These are phyloP conservation scores for Phalacrocorax aristotelis DNA, from an alignment of 2,113 vertebrate genomes.

Conservation along the genomic window DNA sequence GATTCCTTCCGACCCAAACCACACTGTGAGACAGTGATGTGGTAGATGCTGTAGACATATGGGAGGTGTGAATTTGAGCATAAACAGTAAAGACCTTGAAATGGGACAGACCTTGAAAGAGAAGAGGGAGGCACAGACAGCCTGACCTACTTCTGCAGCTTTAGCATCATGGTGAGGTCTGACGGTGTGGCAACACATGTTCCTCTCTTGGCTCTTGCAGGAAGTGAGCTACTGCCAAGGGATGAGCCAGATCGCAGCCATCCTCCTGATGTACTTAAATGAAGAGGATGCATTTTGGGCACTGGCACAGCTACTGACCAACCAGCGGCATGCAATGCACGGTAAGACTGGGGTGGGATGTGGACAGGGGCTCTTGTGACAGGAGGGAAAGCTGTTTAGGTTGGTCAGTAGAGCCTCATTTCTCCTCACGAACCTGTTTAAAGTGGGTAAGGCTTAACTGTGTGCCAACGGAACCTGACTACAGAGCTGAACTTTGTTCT, in stretches of 20 bases:
- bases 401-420: neutral
- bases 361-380: accelerated
- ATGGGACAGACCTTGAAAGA: neutral
- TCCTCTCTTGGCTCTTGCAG: slow-evolving; percentile 64
- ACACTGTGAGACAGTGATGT: neutral
- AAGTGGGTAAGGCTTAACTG: neutral
- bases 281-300: slow-evolving; percentile 93
- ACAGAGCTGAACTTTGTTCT: neutral
- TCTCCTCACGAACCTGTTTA: neutral
- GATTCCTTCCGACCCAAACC: neutral
- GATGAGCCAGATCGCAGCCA: slow-evolving; percentile 89
- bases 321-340: slow-evolving; percentile 85
- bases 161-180: neutral
- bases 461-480: accelerated
- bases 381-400: neutral
- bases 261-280: slow-evolving; percentile 88
- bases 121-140: neutral
- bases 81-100: neutral
- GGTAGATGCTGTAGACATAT: neutral
- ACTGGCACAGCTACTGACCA: slow-evolving; percentile 84
- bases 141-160: neutral
- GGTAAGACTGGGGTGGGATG: slow-evolving; percentile 67
- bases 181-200: neutral
- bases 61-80: neutral
- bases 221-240: slow-evolving; percentile 94